Percentiles rank a stretch among this genome's conserved stretches.
Evolutionary conservation across 2,797 vertebrate genomes (phyloP).

Genomic region (Enteromius unitaeniatus): DNA sequence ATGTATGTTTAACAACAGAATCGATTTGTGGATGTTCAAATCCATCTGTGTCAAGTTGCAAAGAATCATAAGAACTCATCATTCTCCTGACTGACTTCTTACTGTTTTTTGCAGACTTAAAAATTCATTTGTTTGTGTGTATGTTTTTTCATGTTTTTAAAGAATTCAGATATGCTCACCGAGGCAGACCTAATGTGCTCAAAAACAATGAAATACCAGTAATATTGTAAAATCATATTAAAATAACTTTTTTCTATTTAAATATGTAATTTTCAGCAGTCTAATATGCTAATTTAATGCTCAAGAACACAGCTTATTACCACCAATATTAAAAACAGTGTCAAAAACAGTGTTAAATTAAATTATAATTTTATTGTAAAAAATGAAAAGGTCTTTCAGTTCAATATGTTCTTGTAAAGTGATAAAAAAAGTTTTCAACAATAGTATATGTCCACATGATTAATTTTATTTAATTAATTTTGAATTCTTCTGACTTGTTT

Average conservation of each 20-base stretch:
- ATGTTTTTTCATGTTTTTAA: neutral
- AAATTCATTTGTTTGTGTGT: neutral
- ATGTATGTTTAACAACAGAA: slow-evolving; percentile 36
- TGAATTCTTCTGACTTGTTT: neutral
- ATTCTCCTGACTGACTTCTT: neutral
- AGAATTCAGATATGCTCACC: neutral
- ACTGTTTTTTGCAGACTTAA: neutral
- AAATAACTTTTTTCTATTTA: neutral
- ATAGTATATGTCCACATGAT: neutral
- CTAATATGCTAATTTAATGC: neutral
- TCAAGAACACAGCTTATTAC: neutral
- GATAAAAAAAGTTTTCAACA: neutral
- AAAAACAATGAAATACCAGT: neutral
- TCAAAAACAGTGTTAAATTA: neutral
- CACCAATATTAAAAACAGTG: neutral
- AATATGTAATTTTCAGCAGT: neutral
- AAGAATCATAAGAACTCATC: neutral
- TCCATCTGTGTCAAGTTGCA: neutral
- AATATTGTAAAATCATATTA: neutral
- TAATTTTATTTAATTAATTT: neutral
- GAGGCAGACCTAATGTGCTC: neutral
- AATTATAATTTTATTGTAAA: neutral
- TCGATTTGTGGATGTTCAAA: slow-evolving; percentile 6
- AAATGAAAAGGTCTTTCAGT: neutral
- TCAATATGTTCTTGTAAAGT: neutral